These are phyloP conservation scores for Galeopterus variegatus DNA, from an alignment of 2,113 vertebrate species.

Conservation along the genomic window DNA sequence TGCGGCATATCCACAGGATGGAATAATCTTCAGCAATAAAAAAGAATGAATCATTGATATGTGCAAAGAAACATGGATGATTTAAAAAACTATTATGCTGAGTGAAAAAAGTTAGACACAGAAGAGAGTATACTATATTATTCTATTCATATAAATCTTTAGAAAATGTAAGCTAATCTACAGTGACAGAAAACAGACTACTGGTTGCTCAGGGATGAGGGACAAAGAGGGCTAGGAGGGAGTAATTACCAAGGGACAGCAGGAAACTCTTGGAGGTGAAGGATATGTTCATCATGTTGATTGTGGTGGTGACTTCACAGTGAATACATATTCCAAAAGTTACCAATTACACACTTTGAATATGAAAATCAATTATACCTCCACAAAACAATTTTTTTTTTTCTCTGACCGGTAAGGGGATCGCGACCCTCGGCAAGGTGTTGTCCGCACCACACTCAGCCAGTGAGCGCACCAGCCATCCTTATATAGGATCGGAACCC, in stretches of 20 bases:
- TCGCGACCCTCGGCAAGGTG: too few species aligned
- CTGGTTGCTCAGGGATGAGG: neutral
- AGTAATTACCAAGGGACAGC: neutral
- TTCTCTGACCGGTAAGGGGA: too few species aligned
- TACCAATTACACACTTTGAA: neutral
- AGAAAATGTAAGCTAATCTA: neutral
- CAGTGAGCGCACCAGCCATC: too few species aligned
- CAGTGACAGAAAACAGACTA: neutral
- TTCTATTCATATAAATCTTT: neutral
- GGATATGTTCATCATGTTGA: neutral
- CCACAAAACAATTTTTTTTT: neutral
- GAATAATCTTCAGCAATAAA: neutral
- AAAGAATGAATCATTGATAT: neutral
- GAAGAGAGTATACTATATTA: neutral
- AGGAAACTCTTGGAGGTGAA: neutral
- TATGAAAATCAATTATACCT: neutral
- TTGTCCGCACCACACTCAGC: too few species aligned
- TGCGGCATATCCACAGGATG: neutral
- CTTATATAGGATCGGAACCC: too few species aligned
- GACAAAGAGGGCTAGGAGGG: neutral
- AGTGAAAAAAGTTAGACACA: neutral
- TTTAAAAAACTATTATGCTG: slow-evolving; percentile 33
- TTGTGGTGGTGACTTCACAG: neutral
- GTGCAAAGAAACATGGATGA: neutral
- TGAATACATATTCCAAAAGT: neutral